Percentiles rank a stretch among this genome's conserved stretches.
Evolutionary conservation across 2,113 vertebrate genomes (phyloP).

Genomic region (Charina bottae): DNA sequence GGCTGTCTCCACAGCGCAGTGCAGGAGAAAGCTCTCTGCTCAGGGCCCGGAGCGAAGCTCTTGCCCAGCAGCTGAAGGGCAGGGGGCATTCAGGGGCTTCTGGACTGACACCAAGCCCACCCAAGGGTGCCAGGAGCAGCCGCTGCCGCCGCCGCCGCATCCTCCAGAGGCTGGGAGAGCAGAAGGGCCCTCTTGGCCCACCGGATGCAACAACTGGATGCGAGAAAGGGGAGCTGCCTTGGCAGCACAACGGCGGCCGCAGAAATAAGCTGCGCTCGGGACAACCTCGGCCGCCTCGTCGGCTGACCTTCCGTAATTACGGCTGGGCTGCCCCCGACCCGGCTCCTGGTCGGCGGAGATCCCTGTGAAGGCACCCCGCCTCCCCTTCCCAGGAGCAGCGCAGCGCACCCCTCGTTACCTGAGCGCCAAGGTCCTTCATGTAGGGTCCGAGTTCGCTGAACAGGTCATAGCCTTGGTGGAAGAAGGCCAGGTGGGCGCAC

Average conservation of each 20-base stretch:
- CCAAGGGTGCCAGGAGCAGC: background rate
- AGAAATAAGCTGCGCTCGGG: background rate
- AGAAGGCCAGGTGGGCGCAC: slow-evolving; percentile 97
- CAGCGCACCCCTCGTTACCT: slow-evolving; percentile 77
- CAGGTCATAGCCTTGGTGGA: slow-evolving; percentile 97
- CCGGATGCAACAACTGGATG: background rate
- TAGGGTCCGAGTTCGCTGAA: slow-evolving; percentile 94
- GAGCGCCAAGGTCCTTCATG: slow-evolving; percentile 93
- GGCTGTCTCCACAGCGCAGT: rapidly evolving
- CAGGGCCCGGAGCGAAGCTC: background rate
- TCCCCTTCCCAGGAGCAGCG: background rate
- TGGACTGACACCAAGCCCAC: background rate
- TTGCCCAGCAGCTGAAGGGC: background rate
- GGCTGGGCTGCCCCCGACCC: background rate
- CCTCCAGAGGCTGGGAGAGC: background rate
- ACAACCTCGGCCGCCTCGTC: background rate
- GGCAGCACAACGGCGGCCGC: background rate
- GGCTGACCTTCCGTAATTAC: background rate
- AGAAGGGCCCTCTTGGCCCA: background rate
- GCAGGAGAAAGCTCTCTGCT: background rate
- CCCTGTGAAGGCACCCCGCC: background rate
- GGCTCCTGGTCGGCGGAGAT: too few relatives aligned
- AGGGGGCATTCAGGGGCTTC: background rate
- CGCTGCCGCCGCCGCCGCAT: too few relatives aligned
- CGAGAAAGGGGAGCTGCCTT: background rate